Evolutionary conservation across 2,113 vertebrate genomes (phyloP).

Genomic region (Ictalurus furcatus): DNA sequence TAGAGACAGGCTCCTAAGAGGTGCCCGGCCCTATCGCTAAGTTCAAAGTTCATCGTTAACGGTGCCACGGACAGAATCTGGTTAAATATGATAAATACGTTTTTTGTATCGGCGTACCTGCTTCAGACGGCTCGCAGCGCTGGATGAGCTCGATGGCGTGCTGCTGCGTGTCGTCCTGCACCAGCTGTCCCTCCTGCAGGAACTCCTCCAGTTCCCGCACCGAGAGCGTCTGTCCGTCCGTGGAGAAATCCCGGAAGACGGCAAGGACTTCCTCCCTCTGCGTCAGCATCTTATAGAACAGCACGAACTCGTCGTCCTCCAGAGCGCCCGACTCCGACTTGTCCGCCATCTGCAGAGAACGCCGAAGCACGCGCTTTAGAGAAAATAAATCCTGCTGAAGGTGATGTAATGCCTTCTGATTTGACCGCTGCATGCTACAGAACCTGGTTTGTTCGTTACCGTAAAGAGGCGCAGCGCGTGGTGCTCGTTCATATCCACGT

Average conservation of each 20-base stretch:
- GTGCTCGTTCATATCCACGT: slow-evolving; percentile 90
- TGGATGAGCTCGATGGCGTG: slow-evolving; percentile 81
- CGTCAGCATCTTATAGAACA: slow-evolving; percentile 92
- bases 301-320: slow-evolving; percentile 89
- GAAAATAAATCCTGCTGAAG: not conserved
- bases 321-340: slow-evolving; percentile 82
- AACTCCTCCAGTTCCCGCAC: slow-evolving; percentile 86
- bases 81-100: not conserved
- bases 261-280: slow-evolving; percentile 83
- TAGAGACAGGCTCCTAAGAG: not conserved
- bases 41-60: no score
- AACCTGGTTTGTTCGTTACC: slow-evolving; percentile 61
- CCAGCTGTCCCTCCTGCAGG: slow-evolving; percentile 83
- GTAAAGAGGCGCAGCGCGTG: slow-evolving; percentile 86
- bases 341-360: slow-evolving; percentile 80
- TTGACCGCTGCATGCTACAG: not conserved
- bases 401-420: not conserved
- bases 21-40: not conserved
- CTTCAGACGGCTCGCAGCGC: slow-evolving; percentile 85
- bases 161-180: slow-evolving; percentile 65
- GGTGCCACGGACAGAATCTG: not conserved
- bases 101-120: slow-evolving; percentile 69
- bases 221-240: slow-evolving; percentile 85
- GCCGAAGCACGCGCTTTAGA: not conserved
- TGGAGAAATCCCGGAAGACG: slow-evolving; percentile 83